Evolutionary conservation across 2,888 invertebrate genomes (phyloP), one percentile per base, ranked within the genome.

Genomic region (Caenorhabditis zanzibari): DNA sequence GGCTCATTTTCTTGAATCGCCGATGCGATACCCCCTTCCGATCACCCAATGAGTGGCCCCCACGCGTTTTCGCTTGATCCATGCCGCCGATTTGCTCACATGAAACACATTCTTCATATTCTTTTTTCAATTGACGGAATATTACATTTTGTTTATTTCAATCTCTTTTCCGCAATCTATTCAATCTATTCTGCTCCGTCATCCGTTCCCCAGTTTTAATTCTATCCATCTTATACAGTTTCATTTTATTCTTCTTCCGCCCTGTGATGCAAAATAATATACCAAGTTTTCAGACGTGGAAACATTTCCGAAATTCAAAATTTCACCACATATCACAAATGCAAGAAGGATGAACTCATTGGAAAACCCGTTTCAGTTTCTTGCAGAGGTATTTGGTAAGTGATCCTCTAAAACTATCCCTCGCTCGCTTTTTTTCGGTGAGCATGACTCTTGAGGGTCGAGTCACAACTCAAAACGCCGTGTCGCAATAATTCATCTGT

Each of bases 21-120:
- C 71, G 68, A 64, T 63, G 79, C 79, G 63, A 71, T 54, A 19
- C 24, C 54, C 24, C 22, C n/a, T n/a, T 26, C 54, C 54, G 26
- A 63, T 79, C 79, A 71, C 71, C 79, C 79, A 77, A 79, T 64
- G 79, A 71, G 79, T 79, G 71, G 79, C 79, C 79, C 71, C 71
- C 79, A 72, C 72, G 79, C 79, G 75, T 79, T 64, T 77, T 79
- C 64, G 79, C 79, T 79, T 79, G 79, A 79, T 79, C 79, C 79
- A 71, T 61, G 79, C 79, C 79, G 79, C 79, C 71, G 68, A 72
- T 79, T 71, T 69, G 63, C 64, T 68, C 61, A 64, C 79, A 71
- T 80, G 73, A 66, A 81, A 74, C 73, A 81, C 81, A 81, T 81
- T 81, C 68, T 73, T 64, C 68, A 79, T 79, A 71, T 77, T 71